Evolutionary conservation across 2,888 invertebrate genomes (phyloP).

Genomic region (Perithous albicinctus): DNA sequence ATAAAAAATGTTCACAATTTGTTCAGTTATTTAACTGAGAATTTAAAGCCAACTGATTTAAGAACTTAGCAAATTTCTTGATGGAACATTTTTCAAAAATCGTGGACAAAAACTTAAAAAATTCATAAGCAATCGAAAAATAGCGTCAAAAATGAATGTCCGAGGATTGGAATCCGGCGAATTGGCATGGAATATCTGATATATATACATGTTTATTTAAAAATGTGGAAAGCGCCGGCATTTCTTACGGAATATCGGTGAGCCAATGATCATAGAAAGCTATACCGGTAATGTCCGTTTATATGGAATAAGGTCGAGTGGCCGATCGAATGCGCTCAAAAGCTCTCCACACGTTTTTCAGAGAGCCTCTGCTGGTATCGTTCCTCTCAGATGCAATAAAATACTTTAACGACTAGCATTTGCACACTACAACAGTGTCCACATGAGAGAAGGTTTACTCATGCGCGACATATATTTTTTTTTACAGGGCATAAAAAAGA

Average conservation of each 20-base stretch:
- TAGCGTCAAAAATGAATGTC: too few relatives aligned
- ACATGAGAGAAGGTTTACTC: neutral
- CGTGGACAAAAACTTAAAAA: too few relatives aligned
- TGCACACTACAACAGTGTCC: neutral
- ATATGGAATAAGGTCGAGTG: neutral
- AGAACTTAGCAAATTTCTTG: too few relatives aligned
- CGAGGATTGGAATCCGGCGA: neutral
- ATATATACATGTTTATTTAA: neutral
- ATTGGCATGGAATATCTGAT: too few relatives aligned
- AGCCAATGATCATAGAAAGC: neutral
- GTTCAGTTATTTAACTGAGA: too few relatives aligned
- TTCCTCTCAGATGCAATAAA: neutral
- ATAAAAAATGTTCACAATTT: too few relatives aligned
- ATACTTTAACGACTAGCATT: slow-evolving; percentile 2
- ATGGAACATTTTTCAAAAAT: too few relatives aligned
- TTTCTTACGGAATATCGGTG: neutral
- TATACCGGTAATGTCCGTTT: neutral
- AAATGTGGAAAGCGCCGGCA: neutral
- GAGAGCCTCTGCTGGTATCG: neutral
- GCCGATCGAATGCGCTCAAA: neutral
- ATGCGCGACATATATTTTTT: neutral
- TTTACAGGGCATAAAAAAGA: neutral
- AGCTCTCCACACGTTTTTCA: neutral
- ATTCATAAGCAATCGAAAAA: too few relatives aligned
- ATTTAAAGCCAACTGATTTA: too few relatives aligned